Evolutionary conservation across 1,140 invertebrate species (phyloP).

Genomic region (Drosophila yakuba): DNA sequence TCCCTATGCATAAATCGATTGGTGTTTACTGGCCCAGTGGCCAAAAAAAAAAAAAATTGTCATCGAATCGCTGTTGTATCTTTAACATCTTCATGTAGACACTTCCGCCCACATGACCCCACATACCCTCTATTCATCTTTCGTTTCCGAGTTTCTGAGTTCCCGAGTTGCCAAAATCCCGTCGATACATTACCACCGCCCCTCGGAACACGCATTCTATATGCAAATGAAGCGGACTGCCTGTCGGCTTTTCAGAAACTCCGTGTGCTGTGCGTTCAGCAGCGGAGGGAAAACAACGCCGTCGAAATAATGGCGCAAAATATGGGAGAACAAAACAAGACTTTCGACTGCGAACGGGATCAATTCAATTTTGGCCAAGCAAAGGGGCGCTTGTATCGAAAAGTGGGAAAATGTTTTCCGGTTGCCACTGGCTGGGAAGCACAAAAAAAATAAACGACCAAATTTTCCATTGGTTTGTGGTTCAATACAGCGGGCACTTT

Average conservation of each 20-base stretch:
- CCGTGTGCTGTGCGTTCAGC: conserved; percentile 37
- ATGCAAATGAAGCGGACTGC: conserved; percentile 57
- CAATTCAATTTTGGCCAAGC: conserved; percentile 55
- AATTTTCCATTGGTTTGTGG: conserved; percentile 1
- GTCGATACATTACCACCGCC: conserved; percentile 62
- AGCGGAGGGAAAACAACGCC: conserved; percentile 21
- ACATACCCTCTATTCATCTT: neutral
- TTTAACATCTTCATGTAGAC: conserved; percentile 57
- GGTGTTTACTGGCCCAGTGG: conserved; percentile 35
- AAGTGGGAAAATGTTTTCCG: conserved; percentile 2
- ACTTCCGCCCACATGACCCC: conserved; percentile 2
- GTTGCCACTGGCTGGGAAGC: neutral
- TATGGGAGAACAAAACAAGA: conserved; percentile 19
- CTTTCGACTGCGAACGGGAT: conserved; percentile 3
- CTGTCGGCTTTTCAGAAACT: neutral
- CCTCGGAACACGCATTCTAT: conserved; percentile 34
- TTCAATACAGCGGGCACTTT: conserved; percentile 7
- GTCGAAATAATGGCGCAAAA: conserved; percentile 24
- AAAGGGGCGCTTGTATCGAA: conserved; percentile 4
- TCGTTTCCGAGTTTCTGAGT: neutral
- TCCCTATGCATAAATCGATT: conserved; percentile 68
- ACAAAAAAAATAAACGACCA: conserved; percentile 13
- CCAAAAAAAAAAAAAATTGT: conserved; percentile 34
- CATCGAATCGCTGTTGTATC: conserved; percentile 43
- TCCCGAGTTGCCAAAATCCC: conserved; percentile 44